phyloP scores from a whole-genome alignment of 2,113 vertebrate species.

The Pteruthius melanotis region DNA sequence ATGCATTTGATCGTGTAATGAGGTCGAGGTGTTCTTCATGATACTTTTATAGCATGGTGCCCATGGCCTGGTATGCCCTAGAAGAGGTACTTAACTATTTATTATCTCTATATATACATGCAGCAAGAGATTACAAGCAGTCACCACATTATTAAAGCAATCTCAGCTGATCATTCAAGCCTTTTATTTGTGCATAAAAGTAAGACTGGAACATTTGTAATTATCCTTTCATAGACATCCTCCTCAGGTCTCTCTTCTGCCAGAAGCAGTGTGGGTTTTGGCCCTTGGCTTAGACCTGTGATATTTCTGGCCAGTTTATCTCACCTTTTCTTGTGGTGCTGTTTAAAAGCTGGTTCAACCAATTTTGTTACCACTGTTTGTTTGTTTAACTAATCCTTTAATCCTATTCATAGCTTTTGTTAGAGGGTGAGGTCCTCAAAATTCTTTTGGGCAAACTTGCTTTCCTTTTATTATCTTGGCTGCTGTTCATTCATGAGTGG shows the following conservation, averaged over 20 bases:
- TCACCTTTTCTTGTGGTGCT: background rate
- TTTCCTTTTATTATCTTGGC: background rate
- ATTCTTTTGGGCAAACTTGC: background rate
- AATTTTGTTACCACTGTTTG: background rate
- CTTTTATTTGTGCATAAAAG: background rate
- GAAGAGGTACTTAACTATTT: background rate
- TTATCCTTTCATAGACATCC: background rate
- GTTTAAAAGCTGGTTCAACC: background rate
- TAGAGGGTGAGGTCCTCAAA: background rate
- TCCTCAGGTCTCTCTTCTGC: background rate
- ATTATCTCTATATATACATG: background rate
- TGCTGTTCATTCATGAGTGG: background rate
- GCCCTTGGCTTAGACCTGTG: background rate
- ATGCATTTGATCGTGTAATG: background rate
- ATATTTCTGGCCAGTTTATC: background rate
- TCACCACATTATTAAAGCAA: background rate
- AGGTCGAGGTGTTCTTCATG: background rate
- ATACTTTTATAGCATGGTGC: background rate
- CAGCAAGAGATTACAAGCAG: background rate
- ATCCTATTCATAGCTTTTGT: background rate
- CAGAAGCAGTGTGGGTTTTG: background rate
- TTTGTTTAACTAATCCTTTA: slow-evolving; percentile 13
- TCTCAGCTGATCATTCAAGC: background rate
- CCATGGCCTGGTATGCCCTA: background rate
- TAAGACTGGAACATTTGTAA: background rate